These are phyloP conservation scores for Sander vitreus DNA, from an alignment of 2,113 vertebrate genomes.

Conservation along the genomic window DNA sequence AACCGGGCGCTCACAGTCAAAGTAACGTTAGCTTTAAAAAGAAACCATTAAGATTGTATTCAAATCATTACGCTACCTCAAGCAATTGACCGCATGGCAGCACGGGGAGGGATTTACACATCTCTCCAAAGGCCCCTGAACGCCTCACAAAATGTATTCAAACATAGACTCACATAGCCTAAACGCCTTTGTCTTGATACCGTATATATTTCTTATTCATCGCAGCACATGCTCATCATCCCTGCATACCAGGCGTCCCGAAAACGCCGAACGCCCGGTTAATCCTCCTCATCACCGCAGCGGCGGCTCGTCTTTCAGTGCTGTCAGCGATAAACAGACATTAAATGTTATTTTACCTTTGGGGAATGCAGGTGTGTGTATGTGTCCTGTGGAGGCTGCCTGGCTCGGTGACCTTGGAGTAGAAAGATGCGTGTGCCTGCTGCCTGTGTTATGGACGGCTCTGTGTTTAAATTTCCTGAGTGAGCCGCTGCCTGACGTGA, in stretches of 20 bases:
- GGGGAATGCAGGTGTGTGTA: conserved; percentile 7
- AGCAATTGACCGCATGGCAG: background rate
- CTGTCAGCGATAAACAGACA: background rate
- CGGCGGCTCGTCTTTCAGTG: background rate
- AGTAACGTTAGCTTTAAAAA: background rate
- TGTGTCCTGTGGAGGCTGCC: conserved; percentile 24
- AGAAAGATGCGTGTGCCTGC: conserved; percentile 55
- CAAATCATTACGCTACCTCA: background rate
- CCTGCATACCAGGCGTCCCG: background rate
- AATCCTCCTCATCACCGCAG: conserved; percentile 26
- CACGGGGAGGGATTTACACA: background rate
- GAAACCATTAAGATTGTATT: background rate
- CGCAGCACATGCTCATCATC: conserved; percentile 20
- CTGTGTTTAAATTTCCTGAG: conserved; percentile 72
- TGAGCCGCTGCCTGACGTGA: conserved; percentile 59
- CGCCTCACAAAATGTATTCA: conserved; percentile 36
- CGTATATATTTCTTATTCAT: background rate
- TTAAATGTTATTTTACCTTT: conserved; percentile 69
- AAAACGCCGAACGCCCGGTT: conserved; percentile 1
- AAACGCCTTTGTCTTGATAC: background rate
- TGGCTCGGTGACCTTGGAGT: conserved; percentile 77
- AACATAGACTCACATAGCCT: background rate
- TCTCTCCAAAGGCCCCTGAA: conserved; percentile 39
- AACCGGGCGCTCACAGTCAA: background rate
- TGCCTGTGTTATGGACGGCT: background rate